Base-by-base conservation (phyloP, 2,797 vertebrate genomes). In the Enteromius argenteus region DNA sequence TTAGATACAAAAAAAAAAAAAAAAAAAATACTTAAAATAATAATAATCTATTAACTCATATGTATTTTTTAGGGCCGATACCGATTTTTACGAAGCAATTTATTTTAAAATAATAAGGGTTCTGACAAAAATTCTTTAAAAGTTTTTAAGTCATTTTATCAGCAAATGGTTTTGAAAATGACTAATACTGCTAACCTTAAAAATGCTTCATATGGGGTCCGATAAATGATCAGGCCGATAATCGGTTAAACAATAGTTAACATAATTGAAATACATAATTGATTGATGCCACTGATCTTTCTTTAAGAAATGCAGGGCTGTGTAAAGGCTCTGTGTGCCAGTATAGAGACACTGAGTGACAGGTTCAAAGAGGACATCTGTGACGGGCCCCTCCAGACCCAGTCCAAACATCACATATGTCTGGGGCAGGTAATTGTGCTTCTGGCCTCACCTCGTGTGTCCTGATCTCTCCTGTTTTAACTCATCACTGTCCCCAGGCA, bases 391-490 rank as follows among this genome's bases (percentile, higher is more conserved):
- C 75, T 85, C 79, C 74, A 80, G 85, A 80, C 79, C 79, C 84
- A 84, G 76, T 49, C 11, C 79, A 58, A 67, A 68, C 1, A 11
- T 49, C 37, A 81, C 53, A 44, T 30, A 32, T 72, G 44, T 76
- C 73, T 76, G 32, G n/a, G 46, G 13, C n/a, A 53, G 83, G 53
- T 88, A 89, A 90, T 92, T 91, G 60, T 85, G 84, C 84, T 84
- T 83, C 72, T 35, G 76, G 72, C 58, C n/a, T 53, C 79, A 51
- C 84, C 64, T 8, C 66, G 46, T 76, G 23, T 51, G 27, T 67
- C 60, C 44, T 56, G 56, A 49, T 73, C 62, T 85, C 46, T 80
- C 71, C 76, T 83, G 74, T 88, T 89, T 69, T 44, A 84, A 87
- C 87, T 81, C 37, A 5, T 78, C 46, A 76, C 56, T 5, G 62